Evolutionary conservation across 2,113 vertebrate species (phyloP), one percentile per base, ranked within the genome.

Genomic region (Corapipo altera): DNA sequence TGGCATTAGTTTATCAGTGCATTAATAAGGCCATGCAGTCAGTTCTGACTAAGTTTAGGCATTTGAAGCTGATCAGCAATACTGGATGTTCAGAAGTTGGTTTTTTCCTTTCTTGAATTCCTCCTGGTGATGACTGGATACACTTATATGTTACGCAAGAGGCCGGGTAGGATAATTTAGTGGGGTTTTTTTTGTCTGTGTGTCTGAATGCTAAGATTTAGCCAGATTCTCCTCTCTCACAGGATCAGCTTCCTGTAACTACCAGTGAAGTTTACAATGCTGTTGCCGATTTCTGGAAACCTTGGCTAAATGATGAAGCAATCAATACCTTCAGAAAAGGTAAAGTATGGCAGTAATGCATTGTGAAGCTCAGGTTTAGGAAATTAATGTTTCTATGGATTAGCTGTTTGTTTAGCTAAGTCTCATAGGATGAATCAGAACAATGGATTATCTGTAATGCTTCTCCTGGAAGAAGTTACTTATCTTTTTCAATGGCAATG

Each of bases 201-300:
- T 81, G 9, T 90, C 54, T 81, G 39, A 86, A 67, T 33, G 41
- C 26, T 65, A 44, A 80, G 39, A 65, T 27, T 92, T 67, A 88
- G 43, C 28, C 17, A 83, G 5, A 32, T 89, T 84, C 85, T 97
- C 17, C 48, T 92, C 96, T 78, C 91, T 97, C 54, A 91, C 77
- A 99, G 99, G 99, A 99, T 96, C 99, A 99, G 94, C 96, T 99
- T 95, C 98, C 98, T 48, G 67, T 95, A 9, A 96, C 96, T 30
- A 97, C 97, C 24, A 99, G 98, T 82, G 98, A 97, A 88, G 97
- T 99, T 88, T 99, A 99, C 80, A 92, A 97, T 71, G 99, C 99
- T 22, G 99, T 98, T 49, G 98, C 98, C 43, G 95, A 98, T 72
- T 98, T 99, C 83, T 99, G 99, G 99, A 97, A 97, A 21, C 98